These are phyloP conservation scores for Dicyrtomina minuta DNA, from an alignment of 2,888 invertebrate species.

Conservation along the genomic window DNA sequence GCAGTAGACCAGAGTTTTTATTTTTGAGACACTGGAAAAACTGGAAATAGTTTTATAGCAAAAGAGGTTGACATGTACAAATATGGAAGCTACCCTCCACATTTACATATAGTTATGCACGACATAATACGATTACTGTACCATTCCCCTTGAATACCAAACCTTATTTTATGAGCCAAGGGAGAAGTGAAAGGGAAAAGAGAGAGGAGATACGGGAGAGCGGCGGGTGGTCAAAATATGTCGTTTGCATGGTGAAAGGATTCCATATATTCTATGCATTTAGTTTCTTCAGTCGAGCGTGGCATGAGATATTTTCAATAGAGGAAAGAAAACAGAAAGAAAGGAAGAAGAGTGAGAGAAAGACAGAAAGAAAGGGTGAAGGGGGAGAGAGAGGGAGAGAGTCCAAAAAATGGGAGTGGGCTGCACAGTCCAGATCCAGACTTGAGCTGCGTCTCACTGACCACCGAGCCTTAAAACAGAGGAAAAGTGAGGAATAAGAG, in stretches of 20 bases:
- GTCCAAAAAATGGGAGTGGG: neutral
- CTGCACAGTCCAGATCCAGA: neutral
- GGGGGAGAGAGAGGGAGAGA: neutral
- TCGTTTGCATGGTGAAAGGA: neutral
- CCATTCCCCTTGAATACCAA: too few species aligned
- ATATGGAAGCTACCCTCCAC: too few species aligned
- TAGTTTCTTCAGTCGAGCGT: constrained; percentile 25
- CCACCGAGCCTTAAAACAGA: constrained; percentile 6
- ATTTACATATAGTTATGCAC: too few species aligned
- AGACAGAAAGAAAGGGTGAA: neutral
- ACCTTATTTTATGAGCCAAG: neutral
- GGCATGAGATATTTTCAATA: constrained; percentile 20
- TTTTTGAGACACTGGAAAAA: too few species aligned
- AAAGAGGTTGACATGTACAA: too few species aligned
- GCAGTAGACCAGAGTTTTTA: too few species aligned
- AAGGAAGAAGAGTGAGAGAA: neutral
- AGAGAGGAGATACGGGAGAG: neutral
- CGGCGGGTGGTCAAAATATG: neutral
- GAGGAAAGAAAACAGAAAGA: neutral
- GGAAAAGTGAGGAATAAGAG: neutral
- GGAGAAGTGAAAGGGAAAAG: neutral
- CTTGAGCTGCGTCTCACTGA: constrained; percentile 6
- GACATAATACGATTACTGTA: too few species aligned
- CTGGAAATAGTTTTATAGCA: too few species aligned
- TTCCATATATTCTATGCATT: constrained; percentile 4